A percentile compares a stretch with the other conserved stretches of the same genome.
These are phyloP conservation scores for Zaprionus obscuricornis DNA, from an alignment of 2,888 invertebrate species.

Conservation along the genomic window DNA sequence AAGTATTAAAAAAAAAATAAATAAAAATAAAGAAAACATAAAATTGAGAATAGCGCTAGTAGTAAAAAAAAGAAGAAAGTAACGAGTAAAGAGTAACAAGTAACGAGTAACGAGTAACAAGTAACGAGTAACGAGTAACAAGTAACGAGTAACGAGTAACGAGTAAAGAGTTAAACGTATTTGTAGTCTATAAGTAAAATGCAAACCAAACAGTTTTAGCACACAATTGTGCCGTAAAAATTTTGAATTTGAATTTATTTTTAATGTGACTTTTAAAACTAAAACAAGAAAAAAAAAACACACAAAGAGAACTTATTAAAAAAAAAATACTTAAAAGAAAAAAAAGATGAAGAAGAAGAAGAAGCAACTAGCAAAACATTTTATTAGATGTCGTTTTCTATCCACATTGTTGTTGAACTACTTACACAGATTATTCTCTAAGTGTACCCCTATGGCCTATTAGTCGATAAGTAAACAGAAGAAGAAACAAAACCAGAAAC, in stretches of 20 bases:
- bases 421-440: conserved; percentile 48
- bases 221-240: conserved; percentile 36
- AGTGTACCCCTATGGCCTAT: conserved; percentile 72
- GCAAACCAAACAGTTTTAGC: conserved; percentile 48
- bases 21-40: conserved; percentile 30
- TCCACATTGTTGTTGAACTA: conserved; percentile 65
- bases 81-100: conserved; percentile 20
- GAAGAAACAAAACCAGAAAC: conserved; percentile 42
- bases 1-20: conserved; percentile 45
- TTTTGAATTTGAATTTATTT: conserved; percentile 73
- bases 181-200: conserved; percentile 54
- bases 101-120: conserved; percentile 22
- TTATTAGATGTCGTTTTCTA: conserved; percentile 68
- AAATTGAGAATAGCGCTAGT: too few relatives aligned
- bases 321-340: conserved; percentile 10
- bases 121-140: conserved; percentile 24
- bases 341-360: conserved; percentile 1
- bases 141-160: conserved; percentile 11
- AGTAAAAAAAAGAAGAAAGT: too few relatives aligned
- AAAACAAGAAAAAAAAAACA: conserved; percentile 3
- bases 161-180: conserved; percentile 41
- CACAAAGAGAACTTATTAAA: conserved; percentile 4
- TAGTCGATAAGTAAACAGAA: conserved; percentile 51
- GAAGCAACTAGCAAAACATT: conserved; percentile 45
- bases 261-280: conserved; percentile 64